These are phyloP conservation scores for Timandra comae DNA, from an alignment of 2,888 invertebrate genomes.

Conservation along the genomic window DNA sequence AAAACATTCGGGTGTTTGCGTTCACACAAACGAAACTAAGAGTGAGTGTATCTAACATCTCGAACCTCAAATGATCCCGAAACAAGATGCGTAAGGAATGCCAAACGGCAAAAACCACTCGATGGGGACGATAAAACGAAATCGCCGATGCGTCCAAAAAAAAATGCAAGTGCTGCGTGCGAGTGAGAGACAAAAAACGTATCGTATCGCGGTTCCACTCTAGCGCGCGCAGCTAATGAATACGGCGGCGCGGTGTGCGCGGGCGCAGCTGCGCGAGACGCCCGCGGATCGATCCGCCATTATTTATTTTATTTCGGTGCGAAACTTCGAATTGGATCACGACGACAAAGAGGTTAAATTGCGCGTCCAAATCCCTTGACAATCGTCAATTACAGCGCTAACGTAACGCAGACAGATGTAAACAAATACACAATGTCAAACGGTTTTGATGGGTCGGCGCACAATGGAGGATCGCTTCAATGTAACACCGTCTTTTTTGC, in stretches of 20 bases:
- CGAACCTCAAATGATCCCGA: conserved; percentile 50
- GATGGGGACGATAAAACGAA: conserved; percentile 72
- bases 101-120: conserved; percentile 68
- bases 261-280: conserved; percentile 60
- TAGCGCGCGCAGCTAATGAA: conserved; percentile 68
- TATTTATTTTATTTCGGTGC: conserved; percentile 74
- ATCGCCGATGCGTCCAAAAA: conserved; percentile 71
- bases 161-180: conserved; percentile 69
- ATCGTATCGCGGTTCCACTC: conserved; percentile 73
- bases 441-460: conserved; percentile 29
- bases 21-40: conserved; percentile 31
- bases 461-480: conserved; percentile 24
- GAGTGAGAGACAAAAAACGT: conserved; percentile 71
- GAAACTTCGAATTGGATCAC: conserved; percentile 70
- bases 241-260: conserved; percentile 50
- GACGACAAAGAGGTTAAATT: conserved; percentile 73
- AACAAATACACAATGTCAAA: conserved; percentile 55
- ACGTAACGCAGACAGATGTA: conserved; percentile 69
- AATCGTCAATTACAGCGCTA: conserved; percentile 57
- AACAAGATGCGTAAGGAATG: conserved; percentile 67
- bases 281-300: conserved; percentile 57
- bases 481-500: conserved; percentile 10
- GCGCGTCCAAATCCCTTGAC: conserved; percentile 72
- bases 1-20: too few relatives aligned
- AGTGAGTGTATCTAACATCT: conserved; percentile 33